phyloP scores from a whole-genome alignment of 2,113 vertebrate species.

The Ceuthmochares aereus region DNA sequence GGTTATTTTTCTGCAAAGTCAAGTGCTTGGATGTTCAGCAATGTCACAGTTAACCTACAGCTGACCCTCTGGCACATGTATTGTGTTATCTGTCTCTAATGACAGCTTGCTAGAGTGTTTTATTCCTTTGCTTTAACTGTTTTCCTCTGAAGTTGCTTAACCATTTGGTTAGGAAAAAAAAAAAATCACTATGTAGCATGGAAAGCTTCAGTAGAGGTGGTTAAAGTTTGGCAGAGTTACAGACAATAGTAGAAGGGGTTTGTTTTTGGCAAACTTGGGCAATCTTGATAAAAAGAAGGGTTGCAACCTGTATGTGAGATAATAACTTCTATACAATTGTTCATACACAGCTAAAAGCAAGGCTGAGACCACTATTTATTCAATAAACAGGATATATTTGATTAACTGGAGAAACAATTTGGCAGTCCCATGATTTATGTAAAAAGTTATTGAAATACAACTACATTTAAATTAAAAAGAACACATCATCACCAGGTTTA shows the following conservation, averaged over 20 bases:
- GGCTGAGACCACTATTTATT: constrained; percentile 34
- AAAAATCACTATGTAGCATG: not conserved
- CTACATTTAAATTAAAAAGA: constrained; percentile 46
- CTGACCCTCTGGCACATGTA: constrained; percentile 52
- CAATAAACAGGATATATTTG: constrained; percentile 54
- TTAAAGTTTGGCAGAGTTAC: not conserved
- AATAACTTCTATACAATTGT: not conserved
- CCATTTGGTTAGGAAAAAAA: not conserved
- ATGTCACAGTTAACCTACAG: constrained; percentile 27
- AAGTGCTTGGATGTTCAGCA: constrained; percentile 24
- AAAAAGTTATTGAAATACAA: constrained; percentile 12
- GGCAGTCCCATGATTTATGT: not conserved
- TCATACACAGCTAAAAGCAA: constrained; percentile 21
- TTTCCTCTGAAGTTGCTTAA: constrained; percentile 31
- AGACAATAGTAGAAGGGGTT: not conserved
- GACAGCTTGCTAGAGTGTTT: not conserved
- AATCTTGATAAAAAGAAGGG: constrained; percentile 30
- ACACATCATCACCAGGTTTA: constrained; percentile 35
- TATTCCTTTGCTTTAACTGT: constrained; percentile 15
- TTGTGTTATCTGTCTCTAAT: constrained; percentile 41
- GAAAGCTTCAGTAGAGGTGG: not conserved
- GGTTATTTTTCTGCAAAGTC: constrained; percentile 19
- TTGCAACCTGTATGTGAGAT: not conserved
- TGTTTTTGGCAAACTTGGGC: not conserved
- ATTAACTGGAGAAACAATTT: constrained; percentile 47